Evolutionary conservation across 2,888 invertebrate genomes (phyloP), one percentile per base, ranked within the genome.

Genomic region (Sesia apiformis): DNA sequence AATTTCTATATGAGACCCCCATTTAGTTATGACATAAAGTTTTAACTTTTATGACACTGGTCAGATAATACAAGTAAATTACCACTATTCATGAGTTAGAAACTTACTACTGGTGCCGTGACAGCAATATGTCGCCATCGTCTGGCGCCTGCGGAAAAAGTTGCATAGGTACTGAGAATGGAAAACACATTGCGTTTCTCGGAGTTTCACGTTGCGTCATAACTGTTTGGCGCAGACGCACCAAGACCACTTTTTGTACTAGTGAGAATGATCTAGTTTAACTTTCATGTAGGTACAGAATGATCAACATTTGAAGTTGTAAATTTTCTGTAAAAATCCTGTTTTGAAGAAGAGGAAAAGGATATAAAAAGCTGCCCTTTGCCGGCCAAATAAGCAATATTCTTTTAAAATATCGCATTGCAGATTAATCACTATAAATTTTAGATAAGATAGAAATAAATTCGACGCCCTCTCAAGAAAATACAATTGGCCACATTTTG

Each of bases 101-200:
- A 84, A 83, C 74, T 75, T 58, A 67, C 60, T 62, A 54, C 56
- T 63, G 56, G 56, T 56, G 61, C 61, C 63, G 63, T 56, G 63
- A 63, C 62, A 63, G 60, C 62, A 62, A 63, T 65, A 64, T 66
- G 66, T 66, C 67, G 68, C 64, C 63, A 63, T 58, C 58, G 72
- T 67, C 74, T 76, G 81, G 77, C 81, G 80, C 78, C 78, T 69
- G 58, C 62, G 70, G 77, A 81, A 84, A 83, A 82, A 84, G 78
- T 79, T 74, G 78, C 62, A 64, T 67, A 66, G 71, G 70, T 69
- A 38, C 40, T 64, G 54, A 59, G 60, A 60, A 58, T 56, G 63
- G 65, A 66, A 72, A 74, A 72, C 66, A 69, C 77, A 78, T 81
- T 72, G 78, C 80, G 76, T 84, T 62, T 59, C 62, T 57, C 59